Base-by-base conservation (phyloP, 2,797 vertebrate genomes). In the Fistularia commersonii region DNA sequence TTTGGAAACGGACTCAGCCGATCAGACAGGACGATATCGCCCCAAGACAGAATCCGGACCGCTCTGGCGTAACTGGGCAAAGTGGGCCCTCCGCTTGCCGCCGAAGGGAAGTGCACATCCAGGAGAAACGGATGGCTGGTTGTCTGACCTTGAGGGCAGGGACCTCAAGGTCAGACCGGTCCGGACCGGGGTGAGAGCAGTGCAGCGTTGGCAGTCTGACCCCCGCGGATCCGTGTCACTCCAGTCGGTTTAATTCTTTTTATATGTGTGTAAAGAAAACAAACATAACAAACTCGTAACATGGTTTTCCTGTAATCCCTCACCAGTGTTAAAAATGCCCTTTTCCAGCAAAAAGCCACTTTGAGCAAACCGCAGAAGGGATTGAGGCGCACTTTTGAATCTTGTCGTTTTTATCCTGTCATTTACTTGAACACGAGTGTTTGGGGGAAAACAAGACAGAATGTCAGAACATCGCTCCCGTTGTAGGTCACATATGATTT, bases 321-420 rank as follows among this genome's bases (percentile, higher is more conserved):
- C 12, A 31, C 54, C 38, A 45, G 45, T 67, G 51, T 64, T 65
- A 10, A 52, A 52, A 68, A 23, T 48, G 73, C 65, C 73, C 76
- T 41, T 32, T 55, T 7, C 63, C 51, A 51, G 51, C 0, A 10
- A 48, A 15, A 36, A 7, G 23, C 31, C 11, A 62, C 44, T 23
- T 45, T 59, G 53, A 32, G 8, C 11, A 46, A 46, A 7, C 11
- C 23, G 11, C 42, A 41, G 51, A 41, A 23, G 48, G 58, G 37
- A 33, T 39, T 11, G 1, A 32, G 41, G 37, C 50, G 37, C 46
- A 60, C 11, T 46, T 48, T 41, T 32, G 42, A 8, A 8, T 8
- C 11, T 38, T 13, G 13, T 32, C 11, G 15, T 43, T 43, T 34
- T 36, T 6, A 10, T 38, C 57, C 31, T 41, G 11, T 33, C 15